Conservation (phyloP, 2,888 invertebrate species). For the Marasmarcha lunaedactyla region DNA sequence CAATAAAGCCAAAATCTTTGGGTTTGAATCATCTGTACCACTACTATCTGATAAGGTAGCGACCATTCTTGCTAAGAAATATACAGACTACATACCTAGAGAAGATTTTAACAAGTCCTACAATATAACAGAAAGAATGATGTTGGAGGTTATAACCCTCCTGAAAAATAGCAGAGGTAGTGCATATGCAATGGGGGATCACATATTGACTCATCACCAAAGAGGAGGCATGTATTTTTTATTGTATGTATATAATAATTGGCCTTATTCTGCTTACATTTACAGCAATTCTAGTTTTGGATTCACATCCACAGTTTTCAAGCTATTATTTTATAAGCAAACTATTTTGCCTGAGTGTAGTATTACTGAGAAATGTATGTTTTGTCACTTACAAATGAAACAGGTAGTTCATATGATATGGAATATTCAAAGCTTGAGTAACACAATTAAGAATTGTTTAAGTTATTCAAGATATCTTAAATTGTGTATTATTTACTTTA, state of each 20-base stretch:
- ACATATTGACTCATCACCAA: slow-evolving; percentile 77
- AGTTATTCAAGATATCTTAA: too few relatives aligned
- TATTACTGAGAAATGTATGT: too few relatives aligned
- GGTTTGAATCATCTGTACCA: slow-evolving; percentile 68
- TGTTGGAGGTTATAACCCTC: slow-evolving; percentile 67
- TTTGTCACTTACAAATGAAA: too few relatives aligned
- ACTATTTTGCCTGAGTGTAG: too few relatives aligned
- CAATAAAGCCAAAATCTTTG: slow-evolving; percentile 71
- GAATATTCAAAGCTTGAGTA: too few relatives aligned
- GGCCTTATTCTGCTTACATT: not conserved
- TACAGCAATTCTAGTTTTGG: not conserved
- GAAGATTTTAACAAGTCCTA: slow-evolving; percentile 57
- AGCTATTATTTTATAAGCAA: too few relatives aligned
- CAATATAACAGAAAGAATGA: slow-evolving; percentile 67
- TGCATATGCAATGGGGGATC: slow-evolving; percentile 57
- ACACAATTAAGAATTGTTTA: too few relatives aligned
- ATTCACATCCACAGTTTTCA: not conserved
- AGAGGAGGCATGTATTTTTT: slow-evolving; percentile 68
- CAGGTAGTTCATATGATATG: too few relatives aligned
- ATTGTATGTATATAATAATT: too few relatives aligned
- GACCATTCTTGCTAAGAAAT: slow-evolving; percentile 67
- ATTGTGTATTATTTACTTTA: too few relatives aligned
- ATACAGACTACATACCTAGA: slow-evolving; percentile 70
- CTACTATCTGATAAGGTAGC: slow-evolving; percentile 55
- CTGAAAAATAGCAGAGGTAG: slow-evolving; percentile 55